Evolutionary conservation across 2,797 vertebrate genomes (phyloP).

Genomic region (Champsocephalus esox): DNA sequence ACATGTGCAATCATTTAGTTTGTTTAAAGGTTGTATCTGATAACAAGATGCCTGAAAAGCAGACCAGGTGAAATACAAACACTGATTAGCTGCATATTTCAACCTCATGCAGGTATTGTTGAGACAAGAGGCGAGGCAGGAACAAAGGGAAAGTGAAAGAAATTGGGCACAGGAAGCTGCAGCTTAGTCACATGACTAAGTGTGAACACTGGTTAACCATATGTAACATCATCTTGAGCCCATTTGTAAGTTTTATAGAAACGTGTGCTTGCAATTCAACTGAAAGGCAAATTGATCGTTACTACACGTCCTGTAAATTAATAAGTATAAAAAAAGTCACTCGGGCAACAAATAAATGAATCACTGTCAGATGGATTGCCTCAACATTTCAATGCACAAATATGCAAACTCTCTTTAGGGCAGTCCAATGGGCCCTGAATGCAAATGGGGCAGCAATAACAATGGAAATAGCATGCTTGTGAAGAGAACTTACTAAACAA

Average conservation of each 20-base stretch:
- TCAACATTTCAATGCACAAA: neutral
- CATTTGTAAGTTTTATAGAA: no score
- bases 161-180: no score
- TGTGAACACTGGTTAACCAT: neutral
- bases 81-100: neutral
- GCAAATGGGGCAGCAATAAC: neutral
- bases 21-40: neutral
- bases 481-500: neutral
- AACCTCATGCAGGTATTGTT: neutral
- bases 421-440: no score
- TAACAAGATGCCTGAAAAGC: neutral
- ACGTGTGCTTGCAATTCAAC: neutral
- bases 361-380: neutral
- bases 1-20: neutral
- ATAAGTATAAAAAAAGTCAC: neutral
- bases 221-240: neutral
- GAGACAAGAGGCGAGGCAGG: neutral
- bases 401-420: neutral
- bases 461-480: neutral
- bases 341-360: neutral
- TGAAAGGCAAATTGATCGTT: neutral
- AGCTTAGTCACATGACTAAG: no score
- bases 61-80: neutral
- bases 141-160: slow-evolving; percentile 30
- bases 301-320: neutral